Conservation (phyloP, 1,140 invertebrate species). For the Drosophila watanabei region DNA sequence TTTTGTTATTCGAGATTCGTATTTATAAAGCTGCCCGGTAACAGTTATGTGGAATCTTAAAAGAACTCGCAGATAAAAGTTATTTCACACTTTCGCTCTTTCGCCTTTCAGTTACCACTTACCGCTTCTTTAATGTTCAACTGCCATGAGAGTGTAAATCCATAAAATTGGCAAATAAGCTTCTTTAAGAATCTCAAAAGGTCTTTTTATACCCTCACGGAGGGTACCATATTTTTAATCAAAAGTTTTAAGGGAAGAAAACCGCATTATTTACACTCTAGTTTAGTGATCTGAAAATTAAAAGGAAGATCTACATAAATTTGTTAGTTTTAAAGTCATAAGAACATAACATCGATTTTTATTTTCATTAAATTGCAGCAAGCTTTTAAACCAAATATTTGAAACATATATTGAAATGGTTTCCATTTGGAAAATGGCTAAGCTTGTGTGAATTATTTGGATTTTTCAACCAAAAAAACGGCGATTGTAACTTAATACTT, state of each 20-base stretch:
- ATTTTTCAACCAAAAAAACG: too few species aligned
- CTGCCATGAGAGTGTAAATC: background rate
- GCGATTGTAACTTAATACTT: too few species aligned
- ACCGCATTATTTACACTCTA: too few species aligned
- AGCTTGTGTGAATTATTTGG: too few species aligned
- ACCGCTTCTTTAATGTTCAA: background rate
- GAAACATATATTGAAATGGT: too few species aligned
- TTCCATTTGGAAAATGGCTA: too few species aligned
- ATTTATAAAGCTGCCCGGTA: background rate
- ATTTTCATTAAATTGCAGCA: background rate
- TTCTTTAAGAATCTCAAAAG: background rate
- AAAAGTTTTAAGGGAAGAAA: background rate
- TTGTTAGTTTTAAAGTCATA: background rate
- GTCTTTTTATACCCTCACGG: background rate
- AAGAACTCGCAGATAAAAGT: conserved; percentile 5
- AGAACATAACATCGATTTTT: background rate
- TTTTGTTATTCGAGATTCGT: conserved; percentile 7
- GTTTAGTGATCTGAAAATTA: background rate
- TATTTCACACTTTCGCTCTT: conserved; percentile 21
- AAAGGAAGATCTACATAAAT: background rate
- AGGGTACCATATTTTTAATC: background rate
- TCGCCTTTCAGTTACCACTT: conserved; percentile 5
- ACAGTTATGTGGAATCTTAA: conserved; percentile 1
- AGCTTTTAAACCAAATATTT: too few species aligned
- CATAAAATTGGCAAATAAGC: conserved; percentile 7